A percentile compares a stretch with the other conserved stretches of the same genome.
phyloP scores from a whole-genome alignment of 2,888 invertebrate species.

The Fabriciana adippe region DNA sequence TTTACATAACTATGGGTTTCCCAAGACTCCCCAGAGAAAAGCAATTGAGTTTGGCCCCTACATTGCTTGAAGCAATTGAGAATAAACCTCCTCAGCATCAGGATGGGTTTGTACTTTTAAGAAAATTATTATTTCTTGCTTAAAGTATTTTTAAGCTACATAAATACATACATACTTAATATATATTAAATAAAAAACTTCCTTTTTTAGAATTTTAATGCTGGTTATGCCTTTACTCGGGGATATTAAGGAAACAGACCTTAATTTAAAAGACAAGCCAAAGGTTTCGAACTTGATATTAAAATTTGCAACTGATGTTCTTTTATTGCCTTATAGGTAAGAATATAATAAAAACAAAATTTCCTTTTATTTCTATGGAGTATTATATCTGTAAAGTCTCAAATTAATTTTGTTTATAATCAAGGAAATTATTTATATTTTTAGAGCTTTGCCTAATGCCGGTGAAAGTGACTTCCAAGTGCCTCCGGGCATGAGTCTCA shows the following conservation, averaged over 20 bases:
- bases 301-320: slow-evolving; percentile 90
- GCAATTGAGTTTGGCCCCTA: slow-evolving; percentile 88
- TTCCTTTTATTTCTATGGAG: neutral
- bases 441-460: slow-evolving; percentile 75
- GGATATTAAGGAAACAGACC: slow-evolving; percentile 85
- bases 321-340: slow-evolving; percentile 93
- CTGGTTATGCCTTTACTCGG: slow-evolving; percentile 91
- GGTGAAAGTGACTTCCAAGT: slow-evolving; percentile 81
- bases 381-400: slow-evolving; percentile 8
- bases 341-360: slow-evolving; percentile 3
- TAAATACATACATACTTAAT: too few relatives aligned
- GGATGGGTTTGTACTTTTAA: slow-evolving; percentile 83
- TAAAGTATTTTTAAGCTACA: slow-evolving; percentile 15
- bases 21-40: slow-evolving; percentile 89
- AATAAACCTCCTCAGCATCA: slow-evolving; percentile 92
- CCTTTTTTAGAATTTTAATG: slow-evolving; percentile 85
- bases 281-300: slow-evolving; percentile 86
- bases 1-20: slow-evolving; percentile 96
- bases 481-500: slow-evolving; percentile 90
- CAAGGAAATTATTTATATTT: slow-evolving; percentile 19
- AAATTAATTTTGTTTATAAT: slow-evolving; percentile 2
- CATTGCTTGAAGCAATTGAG: slow-evolving; percentile 88
- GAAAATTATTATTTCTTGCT: slow-evolving; percentile 9
- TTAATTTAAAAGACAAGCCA: slow-evolving; percentile 89
- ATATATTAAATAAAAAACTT: neutral